Percentiles rank a stretch among this genome's conserved stretches.
Conservation (phyloP, 2,888 invertebrate genomes). For the Hypolimnas misippus region DNA sequence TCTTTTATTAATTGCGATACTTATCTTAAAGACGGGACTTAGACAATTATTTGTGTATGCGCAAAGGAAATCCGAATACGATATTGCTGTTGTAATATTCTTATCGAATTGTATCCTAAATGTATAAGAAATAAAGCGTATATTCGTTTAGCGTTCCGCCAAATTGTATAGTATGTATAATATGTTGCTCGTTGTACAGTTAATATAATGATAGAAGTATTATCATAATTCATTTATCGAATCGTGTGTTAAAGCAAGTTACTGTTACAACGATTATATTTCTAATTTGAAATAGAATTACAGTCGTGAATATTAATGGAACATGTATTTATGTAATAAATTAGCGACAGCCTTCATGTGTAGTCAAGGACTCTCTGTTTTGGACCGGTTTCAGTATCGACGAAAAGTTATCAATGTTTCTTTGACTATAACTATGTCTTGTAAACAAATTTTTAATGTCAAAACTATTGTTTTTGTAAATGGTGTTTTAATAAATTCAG, state of each 20-base stretch:
- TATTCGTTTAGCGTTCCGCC: too few relatives aligned
- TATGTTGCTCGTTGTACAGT: slow-evolving; percentile 20
- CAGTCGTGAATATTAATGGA: slow-evolving; percentile 18
- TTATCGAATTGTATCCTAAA: background rate
- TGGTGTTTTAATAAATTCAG: too few relatives aligned
- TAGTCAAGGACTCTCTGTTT: slow-evolving; percentile 1
- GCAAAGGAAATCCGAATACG: slow-evolving; percentile 39
- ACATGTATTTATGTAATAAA: slow-evolving; percentile 16
- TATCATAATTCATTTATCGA: slow-evolving; percentile 36
- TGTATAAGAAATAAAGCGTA: background rate
- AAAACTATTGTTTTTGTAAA: too few relatives aligned
- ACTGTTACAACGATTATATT: slow-evolving; percentile 34
- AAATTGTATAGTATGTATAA: slow-evolving; percentile 3
- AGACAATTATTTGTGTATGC: slow-evolving; percentile 65
- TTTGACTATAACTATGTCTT: background rate
- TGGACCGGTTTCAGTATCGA: slow-evolving; percentile 2
- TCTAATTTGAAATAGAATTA: slow-evolving; percentile 35
- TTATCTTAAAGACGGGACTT: slow-evolving; percentile 59
- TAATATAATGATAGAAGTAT: slow-evolving; percentile 32
- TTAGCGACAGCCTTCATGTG: slow-evolving; percentile 7
- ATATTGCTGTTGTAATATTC: slow-evolving; percentile 31
- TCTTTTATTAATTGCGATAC: slow-evolving; percentile 75
- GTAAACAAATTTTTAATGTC: background rate
- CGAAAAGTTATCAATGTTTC: background rate
- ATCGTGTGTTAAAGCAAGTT: slow-evolving; percentile 31